A percentile compares a stretch with the other conserved stretches of the same genome.
Conservation (phyloP, 2,888 invertebrate species). For the Brenthis ino region DNA sequence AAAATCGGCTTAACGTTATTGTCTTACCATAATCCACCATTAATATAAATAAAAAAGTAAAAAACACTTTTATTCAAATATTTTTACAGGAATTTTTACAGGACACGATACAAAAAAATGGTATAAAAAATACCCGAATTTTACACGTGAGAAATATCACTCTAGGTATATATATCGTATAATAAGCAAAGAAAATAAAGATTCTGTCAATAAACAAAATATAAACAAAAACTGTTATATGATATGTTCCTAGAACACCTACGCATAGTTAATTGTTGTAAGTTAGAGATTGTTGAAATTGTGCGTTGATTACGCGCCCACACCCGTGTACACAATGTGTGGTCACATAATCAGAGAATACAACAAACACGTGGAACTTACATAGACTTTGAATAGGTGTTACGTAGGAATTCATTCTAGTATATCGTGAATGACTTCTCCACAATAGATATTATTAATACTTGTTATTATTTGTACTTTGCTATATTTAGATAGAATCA, state of each 20-base stretch:
- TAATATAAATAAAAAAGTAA: no score
- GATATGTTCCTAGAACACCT: not conserved
- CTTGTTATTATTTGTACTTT: no score
- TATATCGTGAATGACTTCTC: not conserved
- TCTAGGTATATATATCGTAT: no score
- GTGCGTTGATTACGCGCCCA: conserved; percentile 10
- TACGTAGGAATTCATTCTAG: conserved; percentile 7
- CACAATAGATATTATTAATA: not conserved
- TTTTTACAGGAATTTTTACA: no score
- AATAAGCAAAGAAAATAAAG: no score
- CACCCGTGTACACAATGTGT: conserved; percentile 12
- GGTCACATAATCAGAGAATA: conserved; percentile 20
- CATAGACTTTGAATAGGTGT: conserved; percentile 16
- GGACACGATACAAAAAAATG: no score
- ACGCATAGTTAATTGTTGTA: not conserved
- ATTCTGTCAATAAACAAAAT: no score
- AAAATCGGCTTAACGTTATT: no score
- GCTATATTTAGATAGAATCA: not conserved
- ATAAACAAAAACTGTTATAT: not conserved
- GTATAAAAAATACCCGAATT: no score
- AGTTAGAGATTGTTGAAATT: not conserved
- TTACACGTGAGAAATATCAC: no score
- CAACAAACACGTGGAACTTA: conserved; percentile 23
- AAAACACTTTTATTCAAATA: no score
- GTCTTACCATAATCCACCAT: no score